Evolutionary conservation across 2,797 vertebrate species (phyloP).

Genomic region (Siniperca scherzeri): DNA sequence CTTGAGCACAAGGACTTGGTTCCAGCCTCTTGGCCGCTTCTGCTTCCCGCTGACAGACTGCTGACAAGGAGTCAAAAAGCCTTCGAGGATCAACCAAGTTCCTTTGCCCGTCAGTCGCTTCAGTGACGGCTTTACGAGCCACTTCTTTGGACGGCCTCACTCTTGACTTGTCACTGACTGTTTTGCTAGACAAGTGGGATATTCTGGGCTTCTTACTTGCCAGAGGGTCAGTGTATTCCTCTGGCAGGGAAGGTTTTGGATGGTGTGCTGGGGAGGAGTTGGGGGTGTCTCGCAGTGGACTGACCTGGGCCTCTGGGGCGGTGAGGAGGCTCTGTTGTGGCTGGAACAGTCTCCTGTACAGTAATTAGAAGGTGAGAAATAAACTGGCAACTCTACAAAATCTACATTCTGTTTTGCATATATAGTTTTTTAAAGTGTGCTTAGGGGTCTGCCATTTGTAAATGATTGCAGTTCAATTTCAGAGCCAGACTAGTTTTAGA

Average conservation of each 20-base stretch:
- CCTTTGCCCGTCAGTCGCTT: constrained; percentile 15
- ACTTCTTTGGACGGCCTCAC: constrained; percentile 72
- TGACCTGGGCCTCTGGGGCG: constrained; percentile 85
- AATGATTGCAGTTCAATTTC: too few species aligned
- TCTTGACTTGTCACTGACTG: constrained; percentile 75
- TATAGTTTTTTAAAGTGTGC: background rate
- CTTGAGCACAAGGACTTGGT: constrained; percentile 74
- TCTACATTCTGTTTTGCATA: background rate
- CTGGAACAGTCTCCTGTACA: constrained; percentile 89
- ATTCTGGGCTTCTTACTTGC: constrained; percentile 91
- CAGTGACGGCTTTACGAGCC: constrained; percentile 14
- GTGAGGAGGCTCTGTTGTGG: constrained; percentile 83
- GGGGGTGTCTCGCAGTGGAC: constrained; percentile 87
- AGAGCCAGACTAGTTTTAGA: too few species aligned
- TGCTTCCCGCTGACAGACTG: constrained; percentile 81
- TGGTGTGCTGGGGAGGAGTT: constrained; percentile 86
- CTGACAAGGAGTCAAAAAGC: constrained; percentile 86
- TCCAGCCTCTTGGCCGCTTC: constrained; percentile 72
- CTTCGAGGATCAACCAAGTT: constrained; percentile 79
- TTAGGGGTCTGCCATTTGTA: background rate
- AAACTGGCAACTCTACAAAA: background rate
- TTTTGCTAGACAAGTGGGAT: constrained; percentile 87
- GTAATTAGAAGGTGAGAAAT: background rate
- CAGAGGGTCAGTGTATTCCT: constrained; percentile 90
- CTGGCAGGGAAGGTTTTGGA: constrained; percentile 84